Percentiles rank a stretch among this genome's conserved stretches.
Evolutionary conservation across 2,797 vertebrate genomes (phyloP).

Genomic region (Thunnus albacares): DNA sequence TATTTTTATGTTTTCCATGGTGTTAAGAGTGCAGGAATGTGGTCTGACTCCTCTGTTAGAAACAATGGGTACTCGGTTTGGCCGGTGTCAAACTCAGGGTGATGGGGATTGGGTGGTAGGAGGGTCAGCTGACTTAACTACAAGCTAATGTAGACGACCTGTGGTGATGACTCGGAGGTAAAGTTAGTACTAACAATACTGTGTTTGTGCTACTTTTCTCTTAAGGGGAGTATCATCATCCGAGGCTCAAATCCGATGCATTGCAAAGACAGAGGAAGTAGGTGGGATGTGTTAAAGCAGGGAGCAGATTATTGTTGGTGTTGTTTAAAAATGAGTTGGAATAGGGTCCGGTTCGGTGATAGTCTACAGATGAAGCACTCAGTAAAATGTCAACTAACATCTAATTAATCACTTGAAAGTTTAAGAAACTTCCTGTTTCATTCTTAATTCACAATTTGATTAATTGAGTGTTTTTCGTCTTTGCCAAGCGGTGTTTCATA

Average conservation of each 20-base stretch:
- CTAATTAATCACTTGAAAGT: too few relatives aligned
- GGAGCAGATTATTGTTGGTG: neutral
- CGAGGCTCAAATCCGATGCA: neutral
- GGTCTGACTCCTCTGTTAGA: slow-evolving; percentile 12
- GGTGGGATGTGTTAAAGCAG: neutral
- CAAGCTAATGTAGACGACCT: slow-evolving; percentile 4
- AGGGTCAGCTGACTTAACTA: slow-evolving; percentile 23
- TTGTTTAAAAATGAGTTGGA: neutral
- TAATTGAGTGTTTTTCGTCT: too few relatives aligned
- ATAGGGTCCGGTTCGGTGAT: neutral
- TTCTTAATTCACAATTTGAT: too few relatives aligned
- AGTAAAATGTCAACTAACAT: neutral
- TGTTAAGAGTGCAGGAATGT: slow-evolving; percentile 65
- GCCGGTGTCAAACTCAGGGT: neutral
- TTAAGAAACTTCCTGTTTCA: neutral
- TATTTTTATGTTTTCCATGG: slow-evolving; percentile 67
- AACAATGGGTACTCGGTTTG: slow-evolving; percentile 16
- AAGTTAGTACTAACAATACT: neutral
- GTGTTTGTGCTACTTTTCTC: neutral
- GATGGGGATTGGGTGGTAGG: slow-evolving; percentile 9
- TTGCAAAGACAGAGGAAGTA: neutral
- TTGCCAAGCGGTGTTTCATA: too few relatives aligned
- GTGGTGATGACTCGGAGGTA: neutral
- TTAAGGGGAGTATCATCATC: neutral
- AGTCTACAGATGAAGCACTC: neutral